A percentile compares a stretch with the other conserved stretches of the same genome.
phyloP scores from a whole-genome alignment of 2,113 vertebrate genomes.

The Poeciliopsis retropinna region DNA sequence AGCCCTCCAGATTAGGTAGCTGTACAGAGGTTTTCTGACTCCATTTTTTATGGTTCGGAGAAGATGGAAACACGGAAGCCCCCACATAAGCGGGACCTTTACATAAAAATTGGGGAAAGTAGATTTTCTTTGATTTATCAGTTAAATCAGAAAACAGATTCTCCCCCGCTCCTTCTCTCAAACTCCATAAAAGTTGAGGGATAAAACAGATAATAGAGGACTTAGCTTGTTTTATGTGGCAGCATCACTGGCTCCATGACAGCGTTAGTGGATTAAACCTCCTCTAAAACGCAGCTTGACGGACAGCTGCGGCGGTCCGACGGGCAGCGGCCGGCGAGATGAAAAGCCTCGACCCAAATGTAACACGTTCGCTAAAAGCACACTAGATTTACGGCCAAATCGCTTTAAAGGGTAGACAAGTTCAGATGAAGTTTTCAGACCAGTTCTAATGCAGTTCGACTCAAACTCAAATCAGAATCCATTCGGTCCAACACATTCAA shows the following conservation, averaged over 20 bases:
- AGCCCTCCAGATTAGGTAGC: no score
- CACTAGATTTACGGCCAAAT: neutral
- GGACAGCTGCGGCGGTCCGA: constrained; percentile 53
- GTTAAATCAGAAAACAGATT: constrained; percentile 18
- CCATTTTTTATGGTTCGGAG: neutral
- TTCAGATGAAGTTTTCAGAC: neutral
- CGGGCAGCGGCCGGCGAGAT: constrained; percentile 30
- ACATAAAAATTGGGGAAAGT: neutral
- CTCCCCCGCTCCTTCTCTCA: neutral
- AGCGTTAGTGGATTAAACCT: constrained; percentile 56
- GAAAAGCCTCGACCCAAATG: constrained; percentile 50
- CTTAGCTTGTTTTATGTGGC: constrained; percentile 44
- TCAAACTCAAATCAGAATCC: neutral
- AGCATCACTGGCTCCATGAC: constrained; percentile 39
- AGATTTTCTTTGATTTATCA: neutral
- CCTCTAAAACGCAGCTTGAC: constrained; percentile 44
- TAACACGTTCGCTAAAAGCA: constrained; percentile 52
- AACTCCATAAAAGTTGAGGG: constrained; percentile 38
- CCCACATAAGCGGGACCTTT: neutral
- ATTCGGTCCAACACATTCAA: neutral
- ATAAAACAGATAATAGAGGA: constrained; percentile 46
- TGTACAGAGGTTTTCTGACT: neutral
- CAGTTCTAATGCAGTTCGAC: neutral
- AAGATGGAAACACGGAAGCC: neutral
- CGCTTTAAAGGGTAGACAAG: neutral